Evolutionary conservation across 1,140 invertebrate species (phyloP).

Genomic region (Drosophila pruinosa): DNA sequence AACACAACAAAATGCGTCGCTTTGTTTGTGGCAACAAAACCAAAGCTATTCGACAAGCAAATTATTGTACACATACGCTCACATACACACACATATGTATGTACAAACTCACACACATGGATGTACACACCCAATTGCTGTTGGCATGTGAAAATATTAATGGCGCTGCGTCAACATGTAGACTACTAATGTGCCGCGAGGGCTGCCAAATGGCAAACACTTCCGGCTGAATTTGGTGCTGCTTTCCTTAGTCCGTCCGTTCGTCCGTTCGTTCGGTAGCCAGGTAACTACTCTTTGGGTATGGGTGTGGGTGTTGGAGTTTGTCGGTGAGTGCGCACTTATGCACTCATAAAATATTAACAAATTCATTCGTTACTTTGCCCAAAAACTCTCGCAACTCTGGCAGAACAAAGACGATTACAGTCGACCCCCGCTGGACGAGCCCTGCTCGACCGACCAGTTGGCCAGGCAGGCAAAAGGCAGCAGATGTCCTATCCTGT

Average conservation of each 20-base stretch:
- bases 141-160: conserved; percentile 72
- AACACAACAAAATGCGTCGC: conserved; percentile 27
- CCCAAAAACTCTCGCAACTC: conserved; percentile 73
- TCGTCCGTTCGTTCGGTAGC: background rate
- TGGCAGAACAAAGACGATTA: conserved; percentile 74
- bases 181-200: conserved; percentile 80
- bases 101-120: background rate
- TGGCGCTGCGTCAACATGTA: conserved; percentile 70
- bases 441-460: conserved; percentile 2
- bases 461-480: conserved; percentile 1
- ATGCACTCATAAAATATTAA: conserved; percentile 81
- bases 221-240: conserved; percentile 46
- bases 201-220: conserved; percentile 76
- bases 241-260: background rate
- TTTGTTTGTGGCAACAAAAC: conserved; percentile 47
- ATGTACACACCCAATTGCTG: background rate
- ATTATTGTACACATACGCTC: conserved; percentile 49
- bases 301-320: conserved; percentile 20
- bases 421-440: conserved; percentile 27
- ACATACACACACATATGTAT: conserved; percentile 1
- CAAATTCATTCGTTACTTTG: conserved; percentile 81
- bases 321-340: conserved; percentile 71
- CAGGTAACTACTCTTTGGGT: conserved; percentile 14
- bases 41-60: conserved; percentile 69
- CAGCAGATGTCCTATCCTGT: conserved; percentile 60